Conservation (phyloP, 2,888 invertebrate species). For the Ethmia dodecea region DNA sequence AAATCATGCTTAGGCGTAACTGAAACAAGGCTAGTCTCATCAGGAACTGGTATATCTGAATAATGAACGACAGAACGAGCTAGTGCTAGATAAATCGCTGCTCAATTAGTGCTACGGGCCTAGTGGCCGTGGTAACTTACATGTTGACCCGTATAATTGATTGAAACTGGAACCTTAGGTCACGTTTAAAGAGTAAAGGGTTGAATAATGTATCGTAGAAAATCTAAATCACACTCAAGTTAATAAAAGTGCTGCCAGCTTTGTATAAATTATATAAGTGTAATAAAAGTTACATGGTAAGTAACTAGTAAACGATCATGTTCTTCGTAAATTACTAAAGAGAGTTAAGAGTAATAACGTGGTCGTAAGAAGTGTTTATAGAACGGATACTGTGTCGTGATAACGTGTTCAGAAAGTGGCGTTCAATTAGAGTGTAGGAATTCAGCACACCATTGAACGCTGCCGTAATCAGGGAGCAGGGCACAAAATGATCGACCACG, state of each 20-base stretch:
- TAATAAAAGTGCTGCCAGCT: no score
- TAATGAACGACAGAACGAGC: constrained; percentile 12
- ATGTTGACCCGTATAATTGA: no score
- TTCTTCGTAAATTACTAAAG: no score
- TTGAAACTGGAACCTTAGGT: no score
- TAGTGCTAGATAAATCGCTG: constrained; percentile 5
- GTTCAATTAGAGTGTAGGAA: constrained; percentile 47
- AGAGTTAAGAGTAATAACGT: constrained; percentile 2
- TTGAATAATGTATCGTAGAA: no score
- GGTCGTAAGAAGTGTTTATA: constrained; percentile 33
- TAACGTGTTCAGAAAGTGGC: constrained; percentile 45
- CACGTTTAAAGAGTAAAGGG: no score
- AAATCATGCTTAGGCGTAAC: constrained; percentile 12
- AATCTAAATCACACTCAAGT: no score
- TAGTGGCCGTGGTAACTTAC: no score
- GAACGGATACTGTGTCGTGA: constrained; percentile 42
- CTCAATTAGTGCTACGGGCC: neutral
- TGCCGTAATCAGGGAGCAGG: constrained; percentile 51
- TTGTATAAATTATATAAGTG: no score
- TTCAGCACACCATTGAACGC: constrained; percentile 52
- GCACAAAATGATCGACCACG: constrained; percentile 49
- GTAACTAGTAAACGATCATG: no score
- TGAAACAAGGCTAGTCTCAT: constrained; percentile 10
- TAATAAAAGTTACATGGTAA: no score
- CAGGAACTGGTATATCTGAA: constrained; percentile 10